phyloP scores from a whole-genome alignment of 2,113 vertebrate genomes.

The Aptenodytes patagonicus region DNA sequence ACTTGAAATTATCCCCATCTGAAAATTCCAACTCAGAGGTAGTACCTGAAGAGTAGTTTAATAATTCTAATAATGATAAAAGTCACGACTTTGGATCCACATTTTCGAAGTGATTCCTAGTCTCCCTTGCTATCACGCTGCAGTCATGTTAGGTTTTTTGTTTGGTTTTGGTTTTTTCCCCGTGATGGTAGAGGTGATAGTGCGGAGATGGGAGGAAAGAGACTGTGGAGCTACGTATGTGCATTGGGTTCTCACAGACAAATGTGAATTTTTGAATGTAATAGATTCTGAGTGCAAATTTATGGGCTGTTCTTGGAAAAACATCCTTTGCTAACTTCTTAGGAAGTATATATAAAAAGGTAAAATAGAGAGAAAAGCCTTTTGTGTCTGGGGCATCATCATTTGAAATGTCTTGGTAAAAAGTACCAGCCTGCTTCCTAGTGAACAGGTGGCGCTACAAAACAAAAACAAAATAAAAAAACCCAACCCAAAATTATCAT shows the following conservation, averaged over 20 bases:
- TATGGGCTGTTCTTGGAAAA: background rate
- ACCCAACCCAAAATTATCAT: background rate
- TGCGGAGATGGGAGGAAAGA: background rate
- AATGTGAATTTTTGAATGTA: background rate
- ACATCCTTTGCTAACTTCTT: background rate
- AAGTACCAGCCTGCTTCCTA: background rate
- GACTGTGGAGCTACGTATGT: background rate
- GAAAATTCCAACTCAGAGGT: background rate
- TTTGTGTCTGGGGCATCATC: background rate
- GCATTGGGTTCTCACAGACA: background rate
- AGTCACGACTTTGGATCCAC: background rate
- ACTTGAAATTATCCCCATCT: background rate
- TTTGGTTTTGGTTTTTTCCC: background rate
- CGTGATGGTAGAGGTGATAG: background rate
- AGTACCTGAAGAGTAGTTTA: background rate
- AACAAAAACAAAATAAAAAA: background rate
- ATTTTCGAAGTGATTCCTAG: background rate
- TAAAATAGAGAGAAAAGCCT: background rate
- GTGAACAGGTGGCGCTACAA: background rate
- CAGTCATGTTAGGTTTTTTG: background rate
- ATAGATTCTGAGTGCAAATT: background rate
- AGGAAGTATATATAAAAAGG: background rate
- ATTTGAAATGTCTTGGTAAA: background rate
- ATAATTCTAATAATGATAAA: background rate
- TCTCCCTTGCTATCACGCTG: background rate